Base-by-base conservation (phyloP, 30 jellyfish, hydroid and myxozoan genomes). In the Clytia hemisphaerica region DNA sequence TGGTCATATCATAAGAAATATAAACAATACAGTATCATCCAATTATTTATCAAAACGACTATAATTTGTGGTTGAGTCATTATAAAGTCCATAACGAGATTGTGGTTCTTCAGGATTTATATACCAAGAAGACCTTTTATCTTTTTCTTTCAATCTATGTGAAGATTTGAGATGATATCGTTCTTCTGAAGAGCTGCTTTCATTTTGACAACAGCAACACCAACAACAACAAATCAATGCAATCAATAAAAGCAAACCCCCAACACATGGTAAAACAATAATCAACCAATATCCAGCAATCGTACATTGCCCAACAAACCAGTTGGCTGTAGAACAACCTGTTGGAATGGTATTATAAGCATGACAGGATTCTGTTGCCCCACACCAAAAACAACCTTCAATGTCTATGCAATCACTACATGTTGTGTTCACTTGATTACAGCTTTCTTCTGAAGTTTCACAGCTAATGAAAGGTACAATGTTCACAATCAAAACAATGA, bases 251-350 rank as follows among this genome's bases (percentile, higher is more conserved):
- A 85, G 22, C 53, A 85, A 51, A 4, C 78, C 74, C 29, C 84
- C 96, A 14, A 78, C 74, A 59, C 96, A 85, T 1, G 96, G 96
- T 26, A 85, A 35, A 33, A 78, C 85, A 25, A 85, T 85, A 42
- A 77, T 85, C 70, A 85, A 62, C 93, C 93, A 85, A 61, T 64
- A 78, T 5, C 93, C 93, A 36, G 93, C 96, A 1, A 85, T 77
- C 22, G 96, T 72, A 40, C 93, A 85, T 74, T 78, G 93, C 57
- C 75, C 62, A 28, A 58, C 72, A 51, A 9, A 85, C 96, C 96
- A 85, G 46, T 78, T 85, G 10, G 77, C 84, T 59, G 78, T 85
- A 40, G 79, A 27, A 47, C 96, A 85, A 6, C 76, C 93, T 19
- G 82, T 85, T 28, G 96, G 96, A 12, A 85, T 82, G 70, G 78